Conservation (phyloP, 2,888 invertebrate genomes). For the Drosophila kokeensis region DNA sequence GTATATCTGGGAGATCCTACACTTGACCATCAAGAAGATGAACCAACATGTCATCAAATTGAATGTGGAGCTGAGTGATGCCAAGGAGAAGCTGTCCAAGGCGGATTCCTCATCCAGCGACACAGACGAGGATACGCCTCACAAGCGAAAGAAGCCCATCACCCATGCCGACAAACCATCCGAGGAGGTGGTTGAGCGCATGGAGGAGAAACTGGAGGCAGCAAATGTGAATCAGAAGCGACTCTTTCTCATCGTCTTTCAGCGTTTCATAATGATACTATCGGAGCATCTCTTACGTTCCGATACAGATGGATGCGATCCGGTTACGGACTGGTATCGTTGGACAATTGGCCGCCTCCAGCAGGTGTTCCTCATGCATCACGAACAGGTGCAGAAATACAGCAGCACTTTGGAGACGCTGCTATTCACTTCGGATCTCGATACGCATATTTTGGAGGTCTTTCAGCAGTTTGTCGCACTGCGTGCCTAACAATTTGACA, state of each 20-base stretch:
- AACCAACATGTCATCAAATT: constrained; percentile 96
- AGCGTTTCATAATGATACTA: constrained; percentile 98
- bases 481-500: constrained; percentile 83
- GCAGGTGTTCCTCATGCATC: constrained; percentile 98
- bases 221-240: constrained; percentile 99
- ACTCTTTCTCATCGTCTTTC: constrained; percentile 98
- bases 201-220: constrained; percentile 97
- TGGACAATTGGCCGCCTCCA: constrained; percentile 97
- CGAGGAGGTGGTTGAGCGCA: constrained; percentile 93
- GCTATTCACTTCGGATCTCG: constrained; percentile 97
- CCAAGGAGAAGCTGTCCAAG: constrained; percentile 93
- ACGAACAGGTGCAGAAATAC: constrained; percentile 98
- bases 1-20: constrained; percentile 98
- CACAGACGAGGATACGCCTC: constrained; percentile 89
- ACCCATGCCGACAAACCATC: constrained; percentile 87
- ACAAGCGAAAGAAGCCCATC: constrained; percentile 86
- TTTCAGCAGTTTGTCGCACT: constrained; percentile 99
- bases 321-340: constrained; percentile 97
- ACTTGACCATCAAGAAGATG: constrained; percentile 98
- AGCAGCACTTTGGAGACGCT: constrained; percentile 97
- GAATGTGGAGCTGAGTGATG: constrained; percentile 92
- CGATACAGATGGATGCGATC: constrained; percentile 96
- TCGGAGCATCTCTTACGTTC: constrained; percentile 97
- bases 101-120: constrained; percentile 93
- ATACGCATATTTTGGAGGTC: constrained; percentile 97